Base-by-base conservation (phyloP, 2,797 vertebrate species). In the Acanthurus leucopareius region DNA sequence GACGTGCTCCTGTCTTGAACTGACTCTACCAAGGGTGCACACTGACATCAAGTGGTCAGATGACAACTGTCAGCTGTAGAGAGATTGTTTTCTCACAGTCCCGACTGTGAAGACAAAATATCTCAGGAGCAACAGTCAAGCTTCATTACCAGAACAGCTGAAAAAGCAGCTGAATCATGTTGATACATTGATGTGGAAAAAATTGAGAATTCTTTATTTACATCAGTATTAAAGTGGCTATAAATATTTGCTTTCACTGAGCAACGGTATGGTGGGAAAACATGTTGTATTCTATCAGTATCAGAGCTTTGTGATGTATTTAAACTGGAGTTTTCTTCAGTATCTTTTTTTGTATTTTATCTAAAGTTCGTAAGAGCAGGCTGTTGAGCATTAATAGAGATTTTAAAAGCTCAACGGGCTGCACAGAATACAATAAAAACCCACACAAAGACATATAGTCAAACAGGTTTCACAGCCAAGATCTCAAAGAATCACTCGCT, bases 41-140 rank as follows among this genome's bases (percentile, higher is more conserved):
- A 89, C 88, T 93, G 91, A 93, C 91, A 93, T 92, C 91, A 87
- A 87, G 92, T 89, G 90, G 91, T 86, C 85, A 84, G 68, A 88
- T 60, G 78, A 87, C 82, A 80, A 77, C 73, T 77, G 70, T 86
- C 81, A 75, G 45, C 57, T 72, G 58, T 15, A 28, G 69, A 63
- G 6, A 28, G 35, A 19, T 3, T 38, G 20, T 42, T 20, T 45
- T 17, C 48, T 45, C 70, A 45, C 49, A 28, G 20, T 28, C 48
- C 1, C 38, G n/a, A 51, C 16, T 35, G 51, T 32, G 20, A 68
- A 28, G 75, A 25, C 28, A 7, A 15, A 25, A 51, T 2, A 52
- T 3, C n/a, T 35, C 53, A 35, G 8, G 4, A 58, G 47, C 13
- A 15, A 16, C 47, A n/a, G 51, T 15, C 54, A 44, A 35, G 68